Percentiles rank a stretch among this genome's conserved stretches.
These are phyloP conservation scores for Ceratoteleas bidentatus DNA, from an alignment of 1,140 invertebrate genomes.

Conservation along the genomic window DNA sequence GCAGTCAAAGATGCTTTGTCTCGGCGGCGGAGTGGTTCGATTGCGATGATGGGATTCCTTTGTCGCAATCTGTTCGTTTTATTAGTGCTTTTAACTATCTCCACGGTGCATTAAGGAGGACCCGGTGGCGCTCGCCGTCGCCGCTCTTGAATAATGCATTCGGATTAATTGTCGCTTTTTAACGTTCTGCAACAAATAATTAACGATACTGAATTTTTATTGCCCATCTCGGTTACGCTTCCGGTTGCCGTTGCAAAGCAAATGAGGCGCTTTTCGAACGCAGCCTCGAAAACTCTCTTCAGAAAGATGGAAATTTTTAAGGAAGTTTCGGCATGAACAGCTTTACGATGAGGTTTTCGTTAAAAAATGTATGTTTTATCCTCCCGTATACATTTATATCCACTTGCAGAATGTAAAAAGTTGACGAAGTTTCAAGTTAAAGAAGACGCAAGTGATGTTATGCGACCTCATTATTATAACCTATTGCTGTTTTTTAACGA, in stretches of 20 bases:
- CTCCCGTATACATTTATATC: no score
- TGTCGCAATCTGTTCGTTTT: constrained; percentile 45
- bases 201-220: constrained; percentile 19
- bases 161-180: constrained; percentile 43
- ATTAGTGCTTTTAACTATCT: constrained; percentile 49
- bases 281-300: no score
- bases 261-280: no score
- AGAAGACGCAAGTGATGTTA: no score
- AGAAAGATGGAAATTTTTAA: no score
- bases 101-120: constrained; percentile 15
- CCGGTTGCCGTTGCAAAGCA: background rate
- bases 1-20: constrained; percentile 20
- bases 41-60: constrained; percentile 41
- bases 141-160: constrained; percentile 69
- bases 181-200: constrained; percentile 25
- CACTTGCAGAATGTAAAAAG: no score
- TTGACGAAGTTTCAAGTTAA: no score
- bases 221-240: background rate
- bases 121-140: constrained; percentile 5
- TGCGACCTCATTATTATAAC: no score
- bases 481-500: no score
- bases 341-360: no score
- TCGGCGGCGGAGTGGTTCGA: constrained; percentile 1
- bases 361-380: no score
- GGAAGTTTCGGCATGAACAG: no score